Evolutionary conservation across 2,888 invertebrate species (phyloP), one percentile per base, ranked within the genome.

Genomic region (Troides helena): DNA sequence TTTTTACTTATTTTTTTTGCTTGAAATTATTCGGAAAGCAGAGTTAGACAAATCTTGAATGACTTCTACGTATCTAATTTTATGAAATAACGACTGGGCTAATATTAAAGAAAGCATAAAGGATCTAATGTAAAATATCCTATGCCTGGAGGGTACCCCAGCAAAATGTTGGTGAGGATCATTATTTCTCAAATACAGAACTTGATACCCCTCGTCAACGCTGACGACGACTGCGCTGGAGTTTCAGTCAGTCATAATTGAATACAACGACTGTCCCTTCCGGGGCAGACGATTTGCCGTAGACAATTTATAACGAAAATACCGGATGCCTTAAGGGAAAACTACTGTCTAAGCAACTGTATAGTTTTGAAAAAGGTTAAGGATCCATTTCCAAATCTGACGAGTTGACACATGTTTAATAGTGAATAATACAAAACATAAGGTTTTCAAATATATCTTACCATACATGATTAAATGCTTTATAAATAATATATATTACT

Each of bases 331-430:
- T 14, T 14, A 4, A 25, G 57, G 57, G 57, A 3, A 58, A 58
- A 58, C 14, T 23, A 23, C 18, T 53, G 18, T 58, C 57, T 58
- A 10, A 25, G 57, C 23, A 23, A 25, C 23, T 58, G 23, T n/a
- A 5, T 58, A 58, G 57, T 58, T 56, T 58, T 58, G 57, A 58
- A 58, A 58, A 23, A 58, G 57, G 57, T 58, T 58, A 58, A 58
- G 57, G 21, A 58, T 58, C 57, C 25, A 58, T 23, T 25, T 23
- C 57, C 23, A 21, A 23, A 58, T 12, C 12, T 23, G 57, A 58
- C 12, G 12, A 23, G 23, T 14, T 58, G 57, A n/a, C 57, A 58
- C 12, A 23, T 23, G 3, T 8, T 21, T 14, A 58, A n/a, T 23
- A 21, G 23, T 1, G 18, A 21, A 57, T 21, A 57, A 2, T 21